Base-by-base conservation (phyloP, 2,888 invertebrate genomes). In the Trichopoda pennipes region DNA sequence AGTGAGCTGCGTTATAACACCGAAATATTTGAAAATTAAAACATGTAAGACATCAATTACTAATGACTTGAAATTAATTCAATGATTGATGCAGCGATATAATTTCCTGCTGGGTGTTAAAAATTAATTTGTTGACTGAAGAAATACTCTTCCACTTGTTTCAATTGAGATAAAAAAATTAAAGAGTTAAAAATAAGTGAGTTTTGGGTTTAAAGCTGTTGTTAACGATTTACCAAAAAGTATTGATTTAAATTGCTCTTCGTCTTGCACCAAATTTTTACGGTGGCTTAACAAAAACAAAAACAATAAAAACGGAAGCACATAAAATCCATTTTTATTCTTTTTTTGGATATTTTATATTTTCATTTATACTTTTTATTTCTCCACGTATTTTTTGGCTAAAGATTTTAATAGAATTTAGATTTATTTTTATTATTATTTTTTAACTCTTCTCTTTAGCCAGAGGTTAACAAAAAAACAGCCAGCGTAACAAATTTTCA, bases 281-380 rank as follows among this genome's bases (percentile, higher is more conserved):
- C 63, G 66, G 68, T 38, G 78, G 70, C 66, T 78, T 66, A 47
- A 28, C 21, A 28, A 44, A 51, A 10, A 51, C 10, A 53, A 58
- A 73, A 28, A 28, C 28, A 28, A 28, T 28, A 28, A 28, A 51
- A 61, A 10, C 16, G 12, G 3, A n/a, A n/a, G n/a, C n/a, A n/a
- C n/a, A n/a, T n/a, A n/a, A n/a, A n/a, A n/a, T n/a, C n/a, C n/a
- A n/a, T n/a, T n/a, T n/a, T n/a, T n/a, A n/a, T n/a, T n/a, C 23
- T 16, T n/a, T 21, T 55, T 81, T 85, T 83, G 80, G 84, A 83
- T 84, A 83, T 77, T 83, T 81, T 81, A 84, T 84, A 82, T 75
- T 80, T 77, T 79, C 80, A 16, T 82, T 66, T 61, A n/a, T 63
- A 10, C 28, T 63, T 64, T 49, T 7, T 14, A 17, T 35, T 76